Evolutionary conservation across 2,113 vertebrate genomes (phyloP).

Genomic region (Urocolius indicus): DNA sequence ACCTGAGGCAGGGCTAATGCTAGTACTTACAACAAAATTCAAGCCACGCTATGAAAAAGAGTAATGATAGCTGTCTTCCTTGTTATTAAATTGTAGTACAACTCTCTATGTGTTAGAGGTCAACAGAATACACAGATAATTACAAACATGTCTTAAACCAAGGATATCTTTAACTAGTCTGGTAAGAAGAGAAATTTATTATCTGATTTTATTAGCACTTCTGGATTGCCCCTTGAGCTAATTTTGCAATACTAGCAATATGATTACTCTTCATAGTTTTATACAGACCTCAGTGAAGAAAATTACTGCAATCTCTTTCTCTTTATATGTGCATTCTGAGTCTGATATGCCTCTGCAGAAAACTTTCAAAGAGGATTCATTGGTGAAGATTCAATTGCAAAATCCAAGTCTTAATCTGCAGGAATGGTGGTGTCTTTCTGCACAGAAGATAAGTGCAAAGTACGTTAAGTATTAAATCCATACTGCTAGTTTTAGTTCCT

Average conservation of each 20-base stretch:
- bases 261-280: not conserved
- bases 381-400: constrained; percentile 11
- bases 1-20: not conserved
- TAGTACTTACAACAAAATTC: not conserved
- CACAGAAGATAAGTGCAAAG: not conserved
- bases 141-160: not conserved
- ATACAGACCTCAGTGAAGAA: not conserved
- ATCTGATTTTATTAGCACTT: not conserved
- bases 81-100: not conserved
- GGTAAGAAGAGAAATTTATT: not conserved
- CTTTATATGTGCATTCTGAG: not conserved
- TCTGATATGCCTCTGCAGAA: not conserved
- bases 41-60: not conserved
- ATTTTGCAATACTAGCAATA: not conserved
- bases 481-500: not conserved
- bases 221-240: not conserved
- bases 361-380: not conserved
- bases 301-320: not conserved
- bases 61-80: not conserved
- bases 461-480: not conserved
- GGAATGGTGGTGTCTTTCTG: not conserved
- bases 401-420: not conserved
- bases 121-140: not conserved
- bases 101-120: not conserved
- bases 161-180: not conserved